These are phyloP conservation scores for Mantis religiosa DNA, from an alignment of 2,888 invertebrate genomes.

Conservation along the genomic window DNA sequence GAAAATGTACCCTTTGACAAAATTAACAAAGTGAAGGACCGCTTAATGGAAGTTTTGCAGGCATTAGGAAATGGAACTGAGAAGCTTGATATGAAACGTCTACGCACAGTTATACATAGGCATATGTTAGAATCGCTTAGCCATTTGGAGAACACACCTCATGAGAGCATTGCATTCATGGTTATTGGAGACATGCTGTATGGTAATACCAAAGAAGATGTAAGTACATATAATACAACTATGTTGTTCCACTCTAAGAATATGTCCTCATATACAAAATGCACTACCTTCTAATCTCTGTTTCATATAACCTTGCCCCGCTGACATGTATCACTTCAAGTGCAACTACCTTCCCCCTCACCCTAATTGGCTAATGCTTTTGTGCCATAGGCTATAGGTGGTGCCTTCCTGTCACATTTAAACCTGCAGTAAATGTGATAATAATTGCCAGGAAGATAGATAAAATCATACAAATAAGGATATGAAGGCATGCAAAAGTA, in stretches of 20 bases:
- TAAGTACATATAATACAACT: constrained; percentile 45
- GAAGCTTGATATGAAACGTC: constrained; percentile 68
- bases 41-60: constrained; percentile 50
- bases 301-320: no score
- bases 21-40: constrained; percentile 57
- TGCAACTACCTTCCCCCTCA: no score
- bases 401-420: no score
- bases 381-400: no score
- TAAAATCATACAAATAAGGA: no score
- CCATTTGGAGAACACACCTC: constrained; percentile 71
- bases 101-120: constrained; percentile 67
- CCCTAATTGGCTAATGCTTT: no score
- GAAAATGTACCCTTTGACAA: constrained; percentile 71
- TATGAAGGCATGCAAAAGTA: no score
- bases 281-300: no score
- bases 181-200: constrained; percentile 81
- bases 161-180: constrained; percentile 69
- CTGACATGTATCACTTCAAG: no score
- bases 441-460: no score
- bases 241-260: not conserved
- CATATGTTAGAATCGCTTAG: constrained; percentile 65
- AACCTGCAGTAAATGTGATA: no score
- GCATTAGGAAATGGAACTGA: constrained; percentile 47
- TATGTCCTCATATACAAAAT: no score
- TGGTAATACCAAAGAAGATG: constrained; percentile 67